Conservation (phyloP, 2,888 invertebrate genomes). For the Lymantria dispar region DNA sequence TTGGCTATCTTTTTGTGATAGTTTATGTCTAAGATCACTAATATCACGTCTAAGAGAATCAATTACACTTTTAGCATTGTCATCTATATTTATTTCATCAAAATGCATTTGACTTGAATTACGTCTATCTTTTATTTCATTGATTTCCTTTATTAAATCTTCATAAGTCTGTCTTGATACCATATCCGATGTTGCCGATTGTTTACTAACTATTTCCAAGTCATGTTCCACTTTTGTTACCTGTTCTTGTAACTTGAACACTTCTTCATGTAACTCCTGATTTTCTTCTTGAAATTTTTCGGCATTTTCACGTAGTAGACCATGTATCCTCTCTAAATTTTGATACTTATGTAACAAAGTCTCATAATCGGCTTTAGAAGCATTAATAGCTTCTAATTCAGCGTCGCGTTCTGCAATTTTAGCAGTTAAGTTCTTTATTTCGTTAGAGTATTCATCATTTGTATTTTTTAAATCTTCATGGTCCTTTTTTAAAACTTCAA, state of each 20-base stretch:
- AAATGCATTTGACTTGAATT: constrained; percentile 54
- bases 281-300: constrained; percentile 80
- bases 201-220: constrained; percentile 57
- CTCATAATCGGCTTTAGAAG: constrained; percentile 56
- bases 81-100: constrained; percentile 74
- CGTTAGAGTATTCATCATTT: constrained; percentile 70
- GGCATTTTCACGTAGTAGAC: constrained; percentile 68
- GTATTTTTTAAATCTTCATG: constrained; percentile 69
- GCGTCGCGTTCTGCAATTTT: constrained; percentile 72
- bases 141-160: constrained; percentile 57
- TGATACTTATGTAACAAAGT: constrained; percentile 73
- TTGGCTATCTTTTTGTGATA: constrained; percentile 51
- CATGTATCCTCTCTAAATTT: constrained; percentile 71
- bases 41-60: constrained; percentile 76
- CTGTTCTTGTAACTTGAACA: constrained; percentile 74
- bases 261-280: constrained; percentile 77
- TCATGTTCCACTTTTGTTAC: constrained; percentile 74
- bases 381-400: constrained; percentile 54
- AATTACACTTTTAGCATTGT: constrained; percentile 76
- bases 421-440: constrained; percentile 62
- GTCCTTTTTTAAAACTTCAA: constrained; percentile 71
- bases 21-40: constrained; percentile 61
- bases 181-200: constrained; percentile 48
- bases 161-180: constrained; percentile 66
- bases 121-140: constrained; percentile 56